Evolutionary conservation across 1,140 invertebrate species (phyloP).

Genomic region (Bombus sibiricus): DNA sequence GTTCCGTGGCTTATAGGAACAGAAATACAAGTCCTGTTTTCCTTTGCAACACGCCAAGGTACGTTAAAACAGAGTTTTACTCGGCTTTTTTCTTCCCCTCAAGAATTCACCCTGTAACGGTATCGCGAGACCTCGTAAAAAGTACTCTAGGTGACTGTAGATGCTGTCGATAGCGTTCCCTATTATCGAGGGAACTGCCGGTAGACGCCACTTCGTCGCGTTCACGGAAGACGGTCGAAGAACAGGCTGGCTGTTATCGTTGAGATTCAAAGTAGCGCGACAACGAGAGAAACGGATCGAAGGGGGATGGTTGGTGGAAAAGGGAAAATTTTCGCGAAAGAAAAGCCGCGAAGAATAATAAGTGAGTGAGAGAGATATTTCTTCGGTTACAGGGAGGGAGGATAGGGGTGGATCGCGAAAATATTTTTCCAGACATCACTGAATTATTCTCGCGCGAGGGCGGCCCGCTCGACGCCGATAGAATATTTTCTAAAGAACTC

Average conservation of each 20-base stretch:
- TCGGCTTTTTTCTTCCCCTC: neutral
- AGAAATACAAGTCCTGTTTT: too few relatives aligned
- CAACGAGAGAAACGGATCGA: conserved; percentile 1
- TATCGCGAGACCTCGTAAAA: conserved; percentile 16
- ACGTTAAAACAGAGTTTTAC: neutral
- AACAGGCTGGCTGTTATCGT: conserved; percentile 52
- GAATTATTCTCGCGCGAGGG: conserved; percentile 64
- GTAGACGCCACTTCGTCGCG: conserved; percentile 37
- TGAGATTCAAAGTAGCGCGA: conserved; percentile 47
- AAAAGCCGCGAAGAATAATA: conserved; percentile 31
- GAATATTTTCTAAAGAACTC: conserved; percentile 72
- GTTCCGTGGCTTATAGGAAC: neutral
- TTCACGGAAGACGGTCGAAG: neutral
- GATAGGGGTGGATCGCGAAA: conserved; percentile 54
- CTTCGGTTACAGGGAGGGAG: neutral
- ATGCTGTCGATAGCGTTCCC: conserved; percentile 53
- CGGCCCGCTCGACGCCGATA: conserved; percentile 62
- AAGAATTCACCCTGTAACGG: neutral
- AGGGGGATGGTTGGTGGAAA: neutral
- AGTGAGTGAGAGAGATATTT: conserved; percentile 1
- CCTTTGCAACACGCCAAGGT: neutral
- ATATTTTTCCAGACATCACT: conserved; percentile 69
- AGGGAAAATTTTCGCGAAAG: conserved; percentile 17
- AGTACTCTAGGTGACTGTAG: conserved; percentile 1
- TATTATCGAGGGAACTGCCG: conserved; percentile 53